These are phyloP conservation scores for Sceloporus undulatus DNA, from an alignment of 2,113 vertebrate genomes.

Conservation along the genomic window DNA sequence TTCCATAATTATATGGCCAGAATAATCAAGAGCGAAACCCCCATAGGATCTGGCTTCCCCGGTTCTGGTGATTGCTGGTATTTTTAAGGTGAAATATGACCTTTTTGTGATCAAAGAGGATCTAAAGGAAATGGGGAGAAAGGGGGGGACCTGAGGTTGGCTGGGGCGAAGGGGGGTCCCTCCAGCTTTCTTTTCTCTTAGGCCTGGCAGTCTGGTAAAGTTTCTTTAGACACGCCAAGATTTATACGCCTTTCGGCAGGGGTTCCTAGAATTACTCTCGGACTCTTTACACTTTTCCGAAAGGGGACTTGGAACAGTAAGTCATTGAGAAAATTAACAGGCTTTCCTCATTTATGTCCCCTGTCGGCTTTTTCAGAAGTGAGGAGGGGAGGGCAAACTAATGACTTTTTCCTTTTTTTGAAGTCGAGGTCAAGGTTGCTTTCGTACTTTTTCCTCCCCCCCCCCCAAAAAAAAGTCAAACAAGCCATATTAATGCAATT, in stretches of 20 bases:
- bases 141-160: not conserved
- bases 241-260: constrained; percentile 80
- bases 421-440: constrained; percentile 74
- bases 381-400: constrained; percentile 66
- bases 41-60: constrained; percentile 75
- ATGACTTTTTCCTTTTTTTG: constrained; percentile 68
- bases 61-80: constrained; percentile 76
- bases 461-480: constrained; percentile 67
- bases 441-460: constrained; percentile 57
- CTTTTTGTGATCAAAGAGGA: constrained; percentile 81
- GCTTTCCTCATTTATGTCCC: constrained; percentile 69
- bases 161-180: not conserved
- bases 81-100: constrained; percentile 82
- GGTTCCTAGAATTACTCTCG: constrained; percentile 74
- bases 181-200: constrained; percentile 65
- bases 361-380: constrained; percentile 62
- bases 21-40: constrained; percentile 72
- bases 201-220: constrained; percentile 72
- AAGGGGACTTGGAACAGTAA: constrained; percentile 72
- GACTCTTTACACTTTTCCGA: constrained; percentile 68
- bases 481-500: constrained; percentile 82
- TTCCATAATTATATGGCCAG: constrained; percentile 74
- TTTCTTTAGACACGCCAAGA: constrained; percentile 81
- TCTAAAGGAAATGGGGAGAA: constrained; percentile 67
- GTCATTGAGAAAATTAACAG: constrained; percentile 78